Base-by-base conservation (phyloP, 2,888 invertebrate species). In the Heliconius erato region DNA sequence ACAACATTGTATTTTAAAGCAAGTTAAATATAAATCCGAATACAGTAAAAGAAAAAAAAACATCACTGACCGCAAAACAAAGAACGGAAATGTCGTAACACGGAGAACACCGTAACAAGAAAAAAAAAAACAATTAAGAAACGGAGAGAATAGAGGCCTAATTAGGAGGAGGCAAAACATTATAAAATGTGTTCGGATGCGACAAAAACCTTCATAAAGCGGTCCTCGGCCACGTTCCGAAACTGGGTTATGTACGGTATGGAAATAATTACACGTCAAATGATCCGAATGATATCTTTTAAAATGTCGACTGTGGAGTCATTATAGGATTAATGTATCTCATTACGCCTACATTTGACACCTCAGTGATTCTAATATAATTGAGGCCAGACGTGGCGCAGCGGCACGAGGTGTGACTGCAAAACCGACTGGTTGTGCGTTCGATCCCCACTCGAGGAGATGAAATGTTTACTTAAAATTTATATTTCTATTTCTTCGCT, bases 191-290 rank as follows among this genome's bases (percentile, higher is more conserved):
- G 68, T 80, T 81, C 40, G 82, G 74, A 67, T 65, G 67, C 80
- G 74, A 82, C 82, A 82, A 82, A 85, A 83, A 81, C 72, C 74
- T 80, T 74, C 78, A 77, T 81, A 80, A 72, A 82, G 72, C 83
- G 82, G 79, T 76, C 85, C 81, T 84, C 84, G 85, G 88, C 88
- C 89, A 90, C 91, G 89, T 91, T 91, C 89, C 88, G 87, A 90
- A 92, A 91, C 91, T 89, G 89, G 89, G 91, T 88, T 88, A 92
- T 90, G 54, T 88, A 92, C 90, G 91, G 91, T 92, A 94, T 90
- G 91, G 91, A 92, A 94, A 93, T 94, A 93, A 94, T 93, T 93
- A 92, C 90, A 91, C 88, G 92, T 92, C 93, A 93, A 93, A 93
- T 92, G 92, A 92, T 91, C 91, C 91, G 91, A 91, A 92, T 91